Percentiles rank a stretch among this genome's conserved stretches.
Evolutionary conservation across 1,140 invertebrate genomes (phyloP).

Genomic region (Centruroides vittatus): DNA sequence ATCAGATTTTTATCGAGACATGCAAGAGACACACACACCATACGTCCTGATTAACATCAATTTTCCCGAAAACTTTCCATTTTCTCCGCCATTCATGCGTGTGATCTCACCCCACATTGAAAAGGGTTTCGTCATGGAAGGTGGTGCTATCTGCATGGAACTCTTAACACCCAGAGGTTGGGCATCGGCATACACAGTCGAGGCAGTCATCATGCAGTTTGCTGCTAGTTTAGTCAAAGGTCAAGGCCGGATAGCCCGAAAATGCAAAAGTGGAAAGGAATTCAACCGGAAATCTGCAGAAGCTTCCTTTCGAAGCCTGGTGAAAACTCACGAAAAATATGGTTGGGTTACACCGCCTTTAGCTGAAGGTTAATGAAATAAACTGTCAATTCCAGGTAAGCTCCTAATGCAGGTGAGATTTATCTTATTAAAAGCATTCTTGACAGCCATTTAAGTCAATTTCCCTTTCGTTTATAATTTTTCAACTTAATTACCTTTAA

Average conservation of each 20-base stretch:
- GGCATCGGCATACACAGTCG: constrained; percentile 88
- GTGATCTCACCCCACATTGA: constrained; percentile 82
- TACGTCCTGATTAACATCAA: constrained; percentile 65
- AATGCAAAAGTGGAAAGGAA: constrained; percentile 50
- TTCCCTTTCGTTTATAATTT: too few species aligned
- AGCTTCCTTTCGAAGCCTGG: constrained; percentile 65
- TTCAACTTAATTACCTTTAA: too few species aligned
- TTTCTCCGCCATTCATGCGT: constrained; percentile 86
- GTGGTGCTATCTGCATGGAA: constrained; percentile 93
- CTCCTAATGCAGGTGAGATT: too few species aligned
- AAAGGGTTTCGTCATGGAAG: constrained; percentile 85
- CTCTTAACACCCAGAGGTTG: constrained; percentile 79
- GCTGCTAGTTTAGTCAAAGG: constrained; percentile 88
- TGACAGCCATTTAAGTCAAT: too few species aligned
- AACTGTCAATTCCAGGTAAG: too few species aligned
- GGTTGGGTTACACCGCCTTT: constrained; percentile 74
- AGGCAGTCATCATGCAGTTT: constrained; percentile 78
- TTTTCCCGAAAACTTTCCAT: constrained; percentile 83
- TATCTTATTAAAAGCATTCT: too few species aligned
- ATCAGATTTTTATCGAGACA: constrained; percentile 48
- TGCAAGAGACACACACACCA: constrained; percentile 57
- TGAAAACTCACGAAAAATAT: constrained; percentile 77
- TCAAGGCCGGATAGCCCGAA: constrained; percentile 60
- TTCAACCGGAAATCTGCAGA: constrained; percentile 64
- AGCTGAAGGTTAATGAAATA: constrained; percentile 48